These are phyloP conservation scores for Cotesia glomerata DNA, from an alignment of 1,140 invertebrate genomes.

Conservation along the genomic window DNA sequence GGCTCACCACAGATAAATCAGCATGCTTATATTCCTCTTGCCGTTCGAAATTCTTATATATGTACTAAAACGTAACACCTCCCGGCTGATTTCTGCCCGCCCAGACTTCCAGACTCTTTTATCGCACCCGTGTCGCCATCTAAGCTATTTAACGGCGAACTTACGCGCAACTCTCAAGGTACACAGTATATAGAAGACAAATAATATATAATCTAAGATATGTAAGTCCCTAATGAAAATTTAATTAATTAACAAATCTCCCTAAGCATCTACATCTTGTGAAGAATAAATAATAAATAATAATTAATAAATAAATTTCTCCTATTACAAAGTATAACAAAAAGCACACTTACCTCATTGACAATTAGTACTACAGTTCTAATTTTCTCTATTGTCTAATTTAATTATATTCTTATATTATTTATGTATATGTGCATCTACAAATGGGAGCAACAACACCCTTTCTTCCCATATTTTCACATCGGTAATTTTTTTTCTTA, in stretches of 20 bases:
- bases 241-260: too few relatives aligned
- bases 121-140: neutral
- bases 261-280: too few relatives aligned
- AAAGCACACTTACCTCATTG: too few relatives aligned
- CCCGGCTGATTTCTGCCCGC: too few relatives aligned
- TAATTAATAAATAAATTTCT: too few relatives aligned
- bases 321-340: too few relatives aligned
- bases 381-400: constrained; percentile 30
- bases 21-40: constrained; percentile 19
- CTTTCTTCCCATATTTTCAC: constrained; percentile 1
- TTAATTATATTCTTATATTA: constrained; percentile 14
- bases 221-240: too few relatives aligned
- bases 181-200: too few relatives aligned
- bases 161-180: too few relatives aligned
- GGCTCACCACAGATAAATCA: constrained; percentile 44
- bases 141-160: neutral
- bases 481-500: neutral
- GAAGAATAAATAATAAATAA: too few relatives aligned
- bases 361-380: neutral
- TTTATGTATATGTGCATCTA: constrained; percentile 53
- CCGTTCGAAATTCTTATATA: neutral
- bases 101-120: too few relatives aligned
- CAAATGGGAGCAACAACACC: constrained; percentile 60
- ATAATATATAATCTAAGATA: too few relatives aligned
- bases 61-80: neutral